phyloP scores from a whole-genome alignment of 64 coral and sea anemone genomes.

The Stylophora pistillata region DNA sequence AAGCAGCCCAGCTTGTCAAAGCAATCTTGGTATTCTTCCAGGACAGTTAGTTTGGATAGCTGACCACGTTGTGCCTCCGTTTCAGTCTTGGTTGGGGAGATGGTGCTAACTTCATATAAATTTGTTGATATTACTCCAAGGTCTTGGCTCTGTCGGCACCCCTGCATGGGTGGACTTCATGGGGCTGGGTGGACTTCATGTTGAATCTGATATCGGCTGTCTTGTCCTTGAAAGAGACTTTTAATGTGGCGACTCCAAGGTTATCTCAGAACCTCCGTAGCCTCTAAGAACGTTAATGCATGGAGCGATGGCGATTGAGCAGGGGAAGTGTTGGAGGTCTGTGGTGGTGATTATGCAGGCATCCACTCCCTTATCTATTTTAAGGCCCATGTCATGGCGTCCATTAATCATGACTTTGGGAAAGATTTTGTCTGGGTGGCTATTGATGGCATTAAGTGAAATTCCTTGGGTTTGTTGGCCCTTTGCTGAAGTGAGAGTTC shows the following conservation, averaged over 20 bases:
- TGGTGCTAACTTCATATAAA: slow-evolving; percentile 50
- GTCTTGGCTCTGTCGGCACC: slow-evolving; percentile 44
- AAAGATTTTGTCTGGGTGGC: slow-evolving; percentile 51
- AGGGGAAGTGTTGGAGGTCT: slow-evolving; percentile 34
- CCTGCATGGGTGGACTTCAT: slow-evolving; percentile 45
- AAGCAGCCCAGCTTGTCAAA: slow-evolving; percentile 56
- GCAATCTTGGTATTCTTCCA: slow-evolving; percentile 43
- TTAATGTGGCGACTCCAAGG: background rate
- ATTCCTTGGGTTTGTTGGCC: slow-evolving; percentile 29
- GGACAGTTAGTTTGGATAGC: slow-evolving; percentile 2
- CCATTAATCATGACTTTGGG: slow-evolving; percentile 40
- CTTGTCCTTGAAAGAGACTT: slow-evolving; percentile 51
- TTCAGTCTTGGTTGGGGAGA: background rate
- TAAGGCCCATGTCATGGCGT: slow-evolving; percentile 16
- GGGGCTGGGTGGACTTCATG: slow-evolving; percentile 50
- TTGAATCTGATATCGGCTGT: slow-evolving; percentile 36
- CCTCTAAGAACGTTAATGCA: slow-evolving; percentile 37
- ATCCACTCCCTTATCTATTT: slow-evolving; percentile 66
- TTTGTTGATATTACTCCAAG: slow-evolving; percentile 48
- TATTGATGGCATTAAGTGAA: slow-evolving; percentile 27
- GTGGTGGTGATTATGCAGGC: slow-evolving; percentile 57
- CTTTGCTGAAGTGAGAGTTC: slow-evolving; percentile 4
- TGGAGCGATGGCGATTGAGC: slow-evolving; percentile 28
- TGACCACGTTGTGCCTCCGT: background rate
- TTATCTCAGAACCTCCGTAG: slow-evolving; percentile 57